Evolutionary conservation across 2,888 invertebrate species (phyloP).

Genomic region (Drosophila borborema): DNA sequence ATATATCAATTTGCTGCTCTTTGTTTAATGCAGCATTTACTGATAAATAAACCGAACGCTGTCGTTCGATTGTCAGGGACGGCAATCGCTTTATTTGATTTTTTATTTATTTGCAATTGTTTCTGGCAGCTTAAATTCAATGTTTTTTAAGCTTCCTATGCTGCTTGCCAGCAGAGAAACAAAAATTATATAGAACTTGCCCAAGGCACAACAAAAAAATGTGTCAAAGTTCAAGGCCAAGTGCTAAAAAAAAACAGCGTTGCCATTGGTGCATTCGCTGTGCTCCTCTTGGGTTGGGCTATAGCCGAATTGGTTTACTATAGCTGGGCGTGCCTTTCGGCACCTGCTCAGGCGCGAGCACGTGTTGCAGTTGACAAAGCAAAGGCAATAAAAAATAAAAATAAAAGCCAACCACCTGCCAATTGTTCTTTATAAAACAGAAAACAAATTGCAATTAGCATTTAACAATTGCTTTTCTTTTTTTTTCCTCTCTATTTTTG

Average conservation of each 20-base stretch:
- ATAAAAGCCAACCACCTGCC: conserved; percentile 12
- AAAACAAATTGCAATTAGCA: neutral
- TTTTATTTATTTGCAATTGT: conserved; percentile 37
- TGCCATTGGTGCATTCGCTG: conserved; percentile 59
- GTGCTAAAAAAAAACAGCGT: conserved; percentile 3
- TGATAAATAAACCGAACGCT: conserved; percentile 18
- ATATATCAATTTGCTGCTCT: conserved; percentile 18
- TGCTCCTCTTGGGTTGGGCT: conserved; percentile 23
- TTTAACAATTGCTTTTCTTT: neutral
- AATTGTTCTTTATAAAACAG: conserved; percentile 2
- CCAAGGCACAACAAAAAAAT: conserved; percentile 29
- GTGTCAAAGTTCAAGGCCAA: conserved; percentile 68
- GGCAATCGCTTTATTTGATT: conserved; percentile 14
- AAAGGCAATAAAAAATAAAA: neutral
- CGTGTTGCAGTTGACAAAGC: conserved; percentile 28
- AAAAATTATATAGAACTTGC: neutral
- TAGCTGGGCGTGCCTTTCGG: conserved; percentile 31
- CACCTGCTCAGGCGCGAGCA: conserved; percentile 29
- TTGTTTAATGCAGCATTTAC: conserved; percentile 1
- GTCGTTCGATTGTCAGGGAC: conserved; percentile 42
- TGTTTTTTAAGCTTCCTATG: conserved; percentile 60
- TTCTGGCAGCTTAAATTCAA: conserved; percentile 27
- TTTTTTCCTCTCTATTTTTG: neutral
- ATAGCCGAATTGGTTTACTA: conserved; percentile 32
- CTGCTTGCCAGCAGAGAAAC: conserved; percentile 49